Base-by-base conservation (phyloP, 1,140 invertebrate species). In the Leptopilina boulardi region DNA sequence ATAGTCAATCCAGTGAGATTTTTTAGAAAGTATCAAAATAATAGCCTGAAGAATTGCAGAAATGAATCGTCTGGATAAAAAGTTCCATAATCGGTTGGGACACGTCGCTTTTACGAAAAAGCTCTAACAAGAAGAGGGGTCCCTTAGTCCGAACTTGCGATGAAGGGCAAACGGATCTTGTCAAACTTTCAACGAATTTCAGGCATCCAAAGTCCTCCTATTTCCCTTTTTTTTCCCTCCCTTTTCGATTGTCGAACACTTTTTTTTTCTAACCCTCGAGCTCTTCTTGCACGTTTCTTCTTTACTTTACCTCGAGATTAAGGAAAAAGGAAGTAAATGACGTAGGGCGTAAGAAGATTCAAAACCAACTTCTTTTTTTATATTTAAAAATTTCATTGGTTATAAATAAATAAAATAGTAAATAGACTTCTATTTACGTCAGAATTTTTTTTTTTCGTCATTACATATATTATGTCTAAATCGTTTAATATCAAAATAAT, bases 171-270 rank as follows among this genome's bases (percentile, higher is more conserved):
- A 84, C 82, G 80, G 75, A 82, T 80, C 66, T 81, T 77, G 77
- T 83, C 79, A 80, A 87, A 86, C 80, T 85, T 86, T 77, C 76
- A 70, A 70, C 80, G 76, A 86, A 85, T 85, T 85, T 76, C 74
- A 80, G 73, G 76, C 81, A 77, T 78, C 78, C 59, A 77, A 15
- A 66, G 56, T 73, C 42, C 71, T 73, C n/a, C n/a, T n/a, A n/a
- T 73, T 77, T 41, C 59, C 11, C 42, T 74, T 76, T 80, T 81
- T 80, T 74, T 75, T 42, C 11, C 56, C 23, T 66, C 70, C 47
- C 72, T 23, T 59, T 73, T 79, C 77, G 74, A 77, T 82, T 71
- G 74, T 77, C 77, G 70, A 76, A 73, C 82, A 85, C 80, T 84
- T 84, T 83, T 80, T n/a, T n/a, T 72, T 71, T 47, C 23, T 38